phyloP scores from a whole-genome alignment of 2,797 vertebrate genomes.

The Todus mexicanus region DNA sequence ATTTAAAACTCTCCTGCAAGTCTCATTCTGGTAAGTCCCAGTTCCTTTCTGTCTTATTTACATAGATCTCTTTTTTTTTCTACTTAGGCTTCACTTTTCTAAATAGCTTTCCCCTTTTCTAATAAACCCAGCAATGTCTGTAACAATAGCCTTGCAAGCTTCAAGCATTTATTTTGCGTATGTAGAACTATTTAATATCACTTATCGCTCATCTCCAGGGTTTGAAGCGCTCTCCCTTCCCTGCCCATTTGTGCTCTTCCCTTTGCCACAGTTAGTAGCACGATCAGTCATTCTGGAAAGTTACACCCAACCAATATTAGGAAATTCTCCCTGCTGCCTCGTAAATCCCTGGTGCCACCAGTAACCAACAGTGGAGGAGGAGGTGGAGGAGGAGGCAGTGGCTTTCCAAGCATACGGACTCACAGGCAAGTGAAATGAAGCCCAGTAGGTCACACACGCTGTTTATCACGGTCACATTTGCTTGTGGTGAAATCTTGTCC shows the following conservation, averaged over 20 bases:
- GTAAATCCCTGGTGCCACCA: conserved; percentile 12
- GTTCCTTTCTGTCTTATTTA: neutral
- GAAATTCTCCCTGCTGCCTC: conserved; percentile 5
- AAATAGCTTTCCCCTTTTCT: neutral
- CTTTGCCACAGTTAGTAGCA: conserved; percentile 4
- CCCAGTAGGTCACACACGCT: neutral
- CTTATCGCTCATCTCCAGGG: neutral
- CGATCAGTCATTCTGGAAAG: neutral
- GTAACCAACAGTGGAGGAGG: neutral
- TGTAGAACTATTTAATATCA: neutral
- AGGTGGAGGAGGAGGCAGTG: neutral
- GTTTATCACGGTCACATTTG: neutral
- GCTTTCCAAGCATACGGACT: neutral
- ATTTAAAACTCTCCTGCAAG: neutral
- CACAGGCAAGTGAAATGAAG: neutral
- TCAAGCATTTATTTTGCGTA: conserved; percentile 27
- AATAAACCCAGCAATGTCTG: neutral
- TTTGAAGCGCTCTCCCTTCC: neutral
- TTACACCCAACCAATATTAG: conserved; percentile 9
- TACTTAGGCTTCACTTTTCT: neutral
- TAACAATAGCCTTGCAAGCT: neutral
- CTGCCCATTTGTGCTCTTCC: conserved; percentile 11
- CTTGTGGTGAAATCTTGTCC: neutral
- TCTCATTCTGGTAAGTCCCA: neutral
- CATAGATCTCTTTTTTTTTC: neutral